phyloP scores from a whole-genome alignment of 2,797 vertebrate species.

The Tenualosa ilisha region DNA sequence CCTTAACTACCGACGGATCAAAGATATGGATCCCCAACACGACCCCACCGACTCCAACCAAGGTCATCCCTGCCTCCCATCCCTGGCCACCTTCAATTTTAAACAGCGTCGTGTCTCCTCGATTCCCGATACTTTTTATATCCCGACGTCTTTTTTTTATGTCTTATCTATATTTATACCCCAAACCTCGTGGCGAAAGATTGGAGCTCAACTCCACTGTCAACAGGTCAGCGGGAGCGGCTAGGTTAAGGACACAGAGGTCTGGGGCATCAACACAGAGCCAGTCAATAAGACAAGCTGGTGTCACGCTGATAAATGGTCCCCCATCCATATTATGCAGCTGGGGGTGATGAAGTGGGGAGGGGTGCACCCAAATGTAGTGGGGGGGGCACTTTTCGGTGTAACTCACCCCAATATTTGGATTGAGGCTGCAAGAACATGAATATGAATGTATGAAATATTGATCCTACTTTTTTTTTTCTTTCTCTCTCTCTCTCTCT shows the following conservation, averaged over 20 bases:
- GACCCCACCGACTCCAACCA: constrained; percentile 41
- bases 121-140: constrained; percentile 1
- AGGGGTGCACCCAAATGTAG: not conserved
- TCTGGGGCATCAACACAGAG: constrained; percentile 28
- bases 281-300: constrained; percentile 50
- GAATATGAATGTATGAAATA: constrained; percentile 75
- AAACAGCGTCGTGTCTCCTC: constrained; percentile 43
- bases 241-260: constrained; percentile 45
- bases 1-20: constrained; percentile 51
- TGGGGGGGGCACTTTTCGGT: constrained; percentile 11
- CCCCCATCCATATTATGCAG: constrained; percentile 53
- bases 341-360: constrained; percentile 41
- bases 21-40: constrained; percentile 52
- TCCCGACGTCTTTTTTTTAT: not conserved
- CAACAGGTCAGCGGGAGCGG: constrained; percentile 8
- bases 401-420: constrained; percentile 30
- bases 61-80: constrained; percentile 46
- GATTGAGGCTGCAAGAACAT: constrained; percentile 61
- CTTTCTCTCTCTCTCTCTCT: not conserved
- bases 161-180: constrained; percentile 18
- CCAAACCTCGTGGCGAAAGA: not conserved
- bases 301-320: constrained; percentile 53
- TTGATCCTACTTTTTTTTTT: constrained; percentile 62
- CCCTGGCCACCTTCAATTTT: constrained; percentile 45
- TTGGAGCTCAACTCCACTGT: not conserved